phyloP scores from a whole-genome alignment of 1,140 invertebrate genomes.

The Leptopilina boulardi region DNA sequence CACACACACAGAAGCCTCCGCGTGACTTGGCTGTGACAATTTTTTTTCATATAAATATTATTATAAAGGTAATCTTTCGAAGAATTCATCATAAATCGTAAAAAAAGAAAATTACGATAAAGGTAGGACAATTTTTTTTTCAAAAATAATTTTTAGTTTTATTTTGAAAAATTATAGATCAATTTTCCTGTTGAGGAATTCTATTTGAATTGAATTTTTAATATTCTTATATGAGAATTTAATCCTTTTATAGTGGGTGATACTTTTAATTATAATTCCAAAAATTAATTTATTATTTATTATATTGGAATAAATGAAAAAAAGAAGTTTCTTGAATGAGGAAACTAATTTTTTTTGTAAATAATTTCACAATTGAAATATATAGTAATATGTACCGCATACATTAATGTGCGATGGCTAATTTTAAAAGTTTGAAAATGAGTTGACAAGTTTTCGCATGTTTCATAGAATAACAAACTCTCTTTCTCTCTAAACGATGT shows the following conservation, averaged over 20 bases:
- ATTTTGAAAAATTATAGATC: too few species aligned
- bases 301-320: not conserved
- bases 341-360: not conserved
- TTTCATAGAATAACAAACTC: not conserved
- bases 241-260: too few species aligned
- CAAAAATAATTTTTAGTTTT: too few species aligned
- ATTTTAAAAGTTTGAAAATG: not conserved
- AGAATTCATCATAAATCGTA: not conserved
- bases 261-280: too few species aligned
- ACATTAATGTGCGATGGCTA: not conserved
- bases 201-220: too few species aligned
- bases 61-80: not conserved
- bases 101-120: not conserved
- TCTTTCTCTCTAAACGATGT: constrained; percentile 24
- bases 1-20: not conserved
- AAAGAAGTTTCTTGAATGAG: not conserved
- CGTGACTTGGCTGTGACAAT: not conserved
- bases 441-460: constrained; percentile 17
- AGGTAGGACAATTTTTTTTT: not conserved
- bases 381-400: too few species aligned
- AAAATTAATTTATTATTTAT: too few species aligned
- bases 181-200: too few species aligned
- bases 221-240: too few species aligned
- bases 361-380: constrained; percentile 2
- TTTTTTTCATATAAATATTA: not conserved